A percentile compares a stretch with the other conserved stretches of the same genome.
Evolutionary conservation across 2,113 vertebrate species (phyloP).

Genomic region (Carassius carassius): DNA sequence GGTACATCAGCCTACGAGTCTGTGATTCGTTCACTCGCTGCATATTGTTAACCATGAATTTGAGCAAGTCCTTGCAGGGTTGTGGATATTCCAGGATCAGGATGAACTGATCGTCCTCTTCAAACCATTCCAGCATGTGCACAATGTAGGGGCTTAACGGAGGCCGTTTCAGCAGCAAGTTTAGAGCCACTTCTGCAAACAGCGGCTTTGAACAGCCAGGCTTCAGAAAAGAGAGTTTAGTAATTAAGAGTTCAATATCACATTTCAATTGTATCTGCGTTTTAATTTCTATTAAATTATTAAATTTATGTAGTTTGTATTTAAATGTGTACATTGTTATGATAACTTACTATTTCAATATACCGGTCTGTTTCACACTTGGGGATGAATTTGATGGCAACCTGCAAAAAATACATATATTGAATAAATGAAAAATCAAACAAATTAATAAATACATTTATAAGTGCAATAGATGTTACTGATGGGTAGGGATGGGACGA

Average conservation of each 20-base stretch:
- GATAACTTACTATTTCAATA: conserved; percentile 55
- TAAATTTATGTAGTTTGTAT: neutral
- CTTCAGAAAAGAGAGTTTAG: neutral
- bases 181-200: conserved; percentile 63
- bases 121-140: conserved; percentile 66
- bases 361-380: conserved; percentile 27
- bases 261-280: too few relatives aligned
- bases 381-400: conserved; percentile 66
- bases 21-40: conserved; percentile 43
- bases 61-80: conserved; percentile 61
- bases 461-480: neutral
- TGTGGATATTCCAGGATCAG: conserved; percentile 64
- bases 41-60: conserved; percentile 34
- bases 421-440: neutral
- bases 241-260: neutral
- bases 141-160: conserved; percentile 55
- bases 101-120: conserved; percentile 50
- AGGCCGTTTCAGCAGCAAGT: conserved; percentile 58
- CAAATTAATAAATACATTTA: neutral
- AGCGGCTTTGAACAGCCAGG: conserved; percentile 42
- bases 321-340: neutral
- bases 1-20: conserved; percentile 57
- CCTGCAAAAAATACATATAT: conserved; percentile 49
- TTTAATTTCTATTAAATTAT: too few relatives aligned
- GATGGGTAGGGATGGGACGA: too few relatives aligned